Conservation (phyloP, 2,888 invertebrate genomes). For the Brachypterus glaber region DNA sequence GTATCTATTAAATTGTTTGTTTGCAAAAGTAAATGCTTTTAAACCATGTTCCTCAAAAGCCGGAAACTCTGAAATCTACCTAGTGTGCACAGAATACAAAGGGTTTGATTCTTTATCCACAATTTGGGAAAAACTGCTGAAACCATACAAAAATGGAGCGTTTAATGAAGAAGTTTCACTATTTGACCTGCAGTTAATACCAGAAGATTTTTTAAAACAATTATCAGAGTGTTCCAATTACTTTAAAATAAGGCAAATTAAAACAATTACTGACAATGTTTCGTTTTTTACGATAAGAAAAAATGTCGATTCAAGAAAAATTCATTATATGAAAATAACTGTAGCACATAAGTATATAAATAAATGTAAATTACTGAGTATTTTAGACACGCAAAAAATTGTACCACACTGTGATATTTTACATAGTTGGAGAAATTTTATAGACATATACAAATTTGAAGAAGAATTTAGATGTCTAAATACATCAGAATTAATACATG, state of each 20-base stretch:
- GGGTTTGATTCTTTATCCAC: slow-evolving; percentile 35
- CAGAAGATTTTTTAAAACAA: slow-evolving; percentile 54
- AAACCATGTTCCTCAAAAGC: slow-evolving; percentile 91
- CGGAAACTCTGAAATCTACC: slow-evolving; percentile 90
- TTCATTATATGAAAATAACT: slow-evolving; percentile 24
- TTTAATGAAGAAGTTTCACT: slow-evolving; percentile 40
- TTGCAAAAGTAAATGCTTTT: slow-evolving; percentile 62
- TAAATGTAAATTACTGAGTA: slow-evolving; percentile 47
- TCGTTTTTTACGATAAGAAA: slow-evolving; percentile 42
- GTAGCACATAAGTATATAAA: slow-evolving; percentile 51
- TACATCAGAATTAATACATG: slow-evolving; percentile 6
- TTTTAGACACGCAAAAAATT: slow-evolving; percentile 43
- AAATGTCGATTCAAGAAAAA: not conserved
- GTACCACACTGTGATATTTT: slow-evolving; percentile 40
- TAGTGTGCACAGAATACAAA: slow-evolving; percentile 59
- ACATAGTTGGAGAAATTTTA: slow-evolving; percentile 8
- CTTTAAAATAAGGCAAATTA: slow-evolving; percentile 59
- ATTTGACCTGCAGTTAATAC: slow-evolving; percentile 52
- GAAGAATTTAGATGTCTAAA: slow-evolving; percentile 11
- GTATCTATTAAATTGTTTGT: slow-evolving; percentile 68
- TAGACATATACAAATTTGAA: not conserved
- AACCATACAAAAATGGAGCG: slow-evolving; percentile 40
- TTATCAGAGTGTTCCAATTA: slow-evolving; percentile 53
- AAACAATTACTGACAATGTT: slow-evolving; percentile 59
- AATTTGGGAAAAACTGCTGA: slow-evolving; percentile 36